phyloP scores from a whole-genome alignment of 2,113 vertebrate genomes.

The Monarcha castaneiventris region DNA sequence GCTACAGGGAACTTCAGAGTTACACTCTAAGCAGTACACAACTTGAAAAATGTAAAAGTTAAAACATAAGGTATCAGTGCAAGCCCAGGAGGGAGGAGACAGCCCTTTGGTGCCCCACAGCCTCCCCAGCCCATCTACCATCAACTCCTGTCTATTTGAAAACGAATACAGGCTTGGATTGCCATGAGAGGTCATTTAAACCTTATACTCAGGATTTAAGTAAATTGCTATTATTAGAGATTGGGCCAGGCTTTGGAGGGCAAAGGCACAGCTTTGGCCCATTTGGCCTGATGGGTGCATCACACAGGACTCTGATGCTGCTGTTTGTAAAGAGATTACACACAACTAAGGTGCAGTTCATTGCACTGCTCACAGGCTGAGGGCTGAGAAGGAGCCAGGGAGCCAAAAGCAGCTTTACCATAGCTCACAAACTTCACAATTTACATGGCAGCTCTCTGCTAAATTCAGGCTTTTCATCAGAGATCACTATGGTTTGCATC shows the following conservation, averaged over 20 bases:
- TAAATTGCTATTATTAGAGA: neutral
- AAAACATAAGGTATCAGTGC: no score
- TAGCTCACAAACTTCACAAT: neutral
- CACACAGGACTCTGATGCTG: neutral
- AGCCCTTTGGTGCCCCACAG: neutral
- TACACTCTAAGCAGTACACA: no score
- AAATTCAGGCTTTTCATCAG: neutral
- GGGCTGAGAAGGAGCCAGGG: neutral
- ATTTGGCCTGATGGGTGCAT: rapidly evolving
- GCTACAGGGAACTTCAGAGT: no score
- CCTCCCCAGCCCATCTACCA: neutral
- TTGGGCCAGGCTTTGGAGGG: neutral
- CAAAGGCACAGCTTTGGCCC: neutral
- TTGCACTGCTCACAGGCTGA: neutral
- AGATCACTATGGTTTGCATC: neutral
- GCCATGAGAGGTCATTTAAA: neutral
- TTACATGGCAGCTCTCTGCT: neutral
- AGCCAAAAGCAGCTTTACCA: neutral
- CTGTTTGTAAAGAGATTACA: neutral
- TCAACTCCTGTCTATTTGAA: neutral
- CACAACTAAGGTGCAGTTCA: neutral
- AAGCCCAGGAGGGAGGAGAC: neutral
- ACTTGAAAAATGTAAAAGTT: no score
- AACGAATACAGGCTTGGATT: neutral
- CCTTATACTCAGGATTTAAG: neutral